Conservation (phyloP, 2,888 invertebrate species). For the Nomada fabriciana region DNA sequence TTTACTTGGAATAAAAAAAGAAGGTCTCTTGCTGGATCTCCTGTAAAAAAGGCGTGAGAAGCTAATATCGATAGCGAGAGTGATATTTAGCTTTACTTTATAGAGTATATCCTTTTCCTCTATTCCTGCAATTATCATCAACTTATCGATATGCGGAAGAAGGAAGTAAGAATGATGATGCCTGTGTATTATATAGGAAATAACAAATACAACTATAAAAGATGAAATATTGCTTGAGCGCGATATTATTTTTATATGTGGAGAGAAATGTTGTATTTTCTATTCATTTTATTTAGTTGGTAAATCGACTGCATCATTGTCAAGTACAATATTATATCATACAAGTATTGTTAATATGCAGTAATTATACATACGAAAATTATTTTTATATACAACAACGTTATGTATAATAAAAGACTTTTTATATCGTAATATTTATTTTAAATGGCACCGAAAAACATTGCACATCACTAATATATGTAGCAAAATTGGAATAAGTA, state of each 20-base stretch:
- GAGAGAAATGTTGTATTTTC: constrained; percentile 3
- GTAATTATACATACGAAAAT: constrained; percentile 62
- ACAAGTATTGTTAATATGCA: constrained; percentile 60
- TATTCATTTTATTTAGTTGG: constrained; percentile 50
- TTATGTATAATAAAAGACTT: constrained; percentile 66
- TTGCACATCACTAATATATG: constrained; percentile 36
- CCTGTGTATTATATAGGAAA: no score
- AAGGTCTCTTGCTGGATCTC: constrained; percentile 67
- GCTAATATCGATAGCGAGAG: background rate
- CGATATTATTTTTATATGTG: constrained; percentile 4
- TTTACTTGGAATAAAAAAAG: constrained; percentile 82
- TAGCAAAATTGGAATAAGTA: constrained; percentile 18
- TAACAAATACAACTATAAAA: background rate
- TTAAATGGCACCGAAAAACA: constrained; percentile 50
- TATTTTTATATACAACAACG: constrained; percentile 69
- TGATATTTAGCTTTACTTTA: constrained; percentile 48
- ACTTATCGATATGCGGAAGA: background rate
- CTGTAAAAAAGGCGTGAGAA: constrained; percentile 52
- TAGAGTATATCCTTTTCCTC: constrained; percentile 6
- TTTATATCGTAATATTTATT: constrained; percentile 57
- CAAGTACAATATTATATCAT: constrained; percentile 59
- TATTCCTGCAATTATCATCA: background rate
- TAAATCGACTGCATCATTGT: constrained; percentile 55
- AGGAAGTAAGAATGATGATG: background rate
- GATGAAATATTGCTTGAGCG: background rate